Evolutionary conservation across 2,797 vertebrate genomes (phyloP), one percentile per base, ranked within the genome.

Genomic region (Vireo griseus): DNA sequence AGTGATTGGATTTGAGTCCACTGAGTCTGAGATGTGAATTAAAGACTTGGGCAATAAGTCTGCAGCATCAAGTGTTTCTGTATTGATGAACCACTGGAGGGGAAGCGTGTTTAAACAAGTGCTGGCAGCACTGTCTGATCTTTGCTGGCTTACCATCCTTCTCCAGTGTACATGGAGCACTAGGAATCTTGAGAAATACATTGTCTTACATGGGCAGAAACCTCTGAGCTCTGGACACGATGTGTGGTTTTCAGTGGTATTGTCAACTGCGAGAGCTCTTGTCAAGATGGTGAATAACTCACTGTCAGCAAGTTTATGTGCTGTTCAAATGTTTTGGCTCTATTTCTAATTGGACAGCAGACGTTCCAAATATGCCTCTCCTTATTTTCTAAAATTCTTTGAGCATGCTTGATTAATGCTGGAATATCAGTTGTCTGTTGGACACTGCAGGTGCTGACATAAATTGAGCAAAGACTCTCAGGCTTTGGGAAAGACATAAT

Each of bases 151-250:
- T 63, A n/a, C 40, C 31, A 16, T 63, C 3, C 1, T 45, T 26
- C 20, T 74, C n/a, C 1, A 2, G 54, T 65, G 37, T 10, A 5
- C 45, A 9, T 0, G 8, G 67, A 63, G 22, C 37, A 4, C 31
- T 29, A 17, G 40, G 37, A 79, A 19, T 77, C 54, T 39, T 71
- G 75, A 93, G 90, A 79, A 82, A 57, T 77, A 57, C 80, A 14
- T 82, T 50, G 81, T 91, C 92, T 85, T 85, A 67, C 58, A 55
- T 74, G 86, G 86, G 68, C 83, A 95, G 88, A 82, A 92, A 47
- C 48, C 63, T 95, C 86, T 25, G 63, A 37, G 63, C 87, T 86
- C 72, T 57, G 57, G 63, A 19, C 51, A 28, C 6, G 14, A 7
- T 29, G 63, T 3, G 22, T 79, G 67, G 68, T 19, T 94, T 95